Evolutionary conservation across 2,113 vertebrate genomes (phyloP), one percentile per base, ranked within the genome.

Genomic region (Ameiurus melas): DNA sequence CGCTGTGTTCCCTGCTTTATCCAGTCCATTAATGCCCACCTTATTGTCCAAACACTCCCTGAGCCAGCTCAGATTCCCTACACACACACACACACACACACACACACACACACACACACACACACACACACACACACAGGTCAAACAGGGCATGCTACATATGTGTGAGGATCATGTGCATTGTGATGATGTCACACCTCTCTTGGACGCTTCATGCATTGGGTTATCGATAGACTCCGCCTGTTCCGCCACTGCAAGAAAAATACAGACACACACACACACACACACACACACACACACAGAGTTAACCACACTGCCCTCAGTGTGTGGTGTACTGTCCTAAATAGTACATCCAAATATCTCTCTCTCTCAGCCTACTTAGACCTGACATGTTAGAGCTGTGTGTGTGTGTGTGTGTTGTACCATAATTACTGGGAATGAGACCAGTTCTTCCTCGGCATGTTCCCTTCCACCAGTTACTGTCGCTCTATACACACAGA

Each of bases 341-440:
- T 0, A 47, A 47, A 7, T 47, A 47, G 43, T 47, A 47, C 5
- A 47, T 47, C 6, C 5, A 47, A 47, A 47, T 47, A 47, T 47
- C 43, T 47, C 43, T 47, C 43, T 43, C 39, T 43, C 39, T 43
- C 71, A 75, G 12, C 8, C 60, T 6, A 55, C 17, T 81, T n/a
- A 81, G 5, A 57, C 6, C 43, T 47, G 43, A 47, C 43, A 6
- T 47, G 43, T 47, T 47, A 47, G 43, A 47, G 43, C 43, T 20
- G 66, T 30, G 53, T 77, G 57, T 39, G 39, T 25, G 36, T 86
- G 68, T 62, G 22, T 39, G 20, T 71, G 43, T 87, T 43, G 60
- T 94, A 99, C 98, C 98, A 86, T 99, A 99, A 92, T 99, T 99
- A 94, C 98, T 99, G 86, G 98, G 98, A 94, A 99, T 98, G n/a